Evolutionary conservation across 2,888 invertebrate species (phyloP), one percentile per base, ranked within the genome.

Genomic region (Drosophila melanosoma): DNA sequence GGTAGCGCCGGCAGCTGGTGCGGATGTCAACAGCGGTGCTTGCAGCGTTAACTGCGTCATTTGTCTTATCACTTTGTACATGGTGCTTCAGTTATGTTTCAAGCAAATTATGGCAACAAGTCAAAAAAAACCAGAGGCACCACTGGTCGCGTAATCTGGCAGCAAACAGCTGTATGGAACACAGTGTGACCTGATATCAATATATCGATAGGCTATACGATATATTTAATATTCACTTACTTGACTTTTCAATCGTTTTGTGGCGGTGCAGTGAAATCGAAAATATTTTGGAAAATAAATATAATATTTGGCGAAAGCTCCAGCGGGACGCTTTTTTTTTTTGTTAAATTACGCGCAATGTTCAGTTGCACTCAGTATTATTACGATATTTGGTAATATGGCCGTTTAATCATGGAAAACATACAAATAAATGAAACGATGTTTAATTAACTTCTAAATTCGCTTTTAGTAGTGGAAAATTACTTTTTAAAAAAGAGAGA

Each of bases 131-230:
- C 26, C 33, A 52, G 12, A 29, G 33, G 59, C 74, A 68, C 54
- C 65, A 54, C 48, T 49, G 65, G 74, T 83, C 87, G 85, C 87
- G 87, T 84, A 83, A 83, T 76, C 72, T 82, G 70, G 72, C 69
- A 69, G 69, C 78, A 61, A 67, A 69, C 77, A 77, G 79, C 77
- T 77, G 75, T 61, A 26, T 48, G 23, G 36, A 10, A 26, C 10
- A 23, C 10, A 26, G 36, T 12, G 42, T 33, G 38, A 26, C 8
- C 23, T 36, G 15, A 45, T 53, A 62, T 71, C 71, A 66, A 76
- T 66, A 11, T 45, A 38, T 68, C 63, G 68, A 58, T 45, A 42
- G 1, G 0, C 15, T 29, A 7, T 35, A 7, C 6, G 4, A 38
- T 32, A 23, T 11, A 23, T 52, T 20, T 7, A 1, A 7, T 1